Percentiles rank a stretch among this genome's conserved stretches.
Conservation (phyloP, 2,797 vertebrate genomes). For the Pseudochirops cupreus region DNA sequence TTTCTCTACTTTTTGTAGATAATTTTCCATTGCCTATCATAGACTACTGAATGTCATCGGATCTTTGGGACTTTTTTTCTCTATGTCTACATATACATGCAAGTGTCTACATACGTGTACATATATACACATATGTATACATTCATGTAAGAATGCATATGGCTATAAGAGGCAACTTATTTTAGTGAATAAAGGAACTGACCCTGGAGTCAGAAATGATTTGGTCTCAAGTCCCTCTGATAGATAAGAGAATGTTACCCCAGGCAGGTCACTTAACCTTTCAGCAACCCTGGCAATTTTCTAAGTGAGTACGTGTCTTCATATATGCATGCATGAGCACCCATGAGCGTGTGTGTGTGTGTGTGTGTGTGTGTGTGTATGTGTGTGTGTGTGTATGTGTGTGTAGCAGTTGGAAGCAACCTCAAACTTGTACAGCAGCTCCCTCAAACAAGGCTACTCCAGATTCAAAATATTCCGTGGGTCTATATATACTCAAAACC, state of each 20-base stretch:
- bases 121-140: background rate
- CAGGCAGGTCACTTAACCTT: background rate
- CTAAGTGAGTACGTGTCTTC: too few relatives aligned
- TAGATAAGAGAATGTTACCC: background rate
- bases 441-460: background rate
- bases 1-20: background rate
- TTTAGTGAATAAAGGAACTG: background rate
- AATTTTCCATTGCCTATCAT: background rate
- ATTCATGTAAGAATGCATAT: background rate
- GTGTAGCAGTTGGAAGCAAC: background rate
- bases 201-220: background rate
- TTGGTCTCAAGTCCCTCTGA: background rate
- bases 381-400: too few relatives aligned
- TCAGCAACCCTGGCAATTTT: too few relatives aligned
- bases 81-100: background rate
- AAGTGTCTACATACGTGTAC: background rate
- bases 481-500: background rate
- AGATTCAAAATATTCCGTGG: background rate
- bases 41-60: background rate
- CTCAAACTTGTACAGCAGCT: background rate
- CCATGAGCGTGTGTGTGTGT: too few relatives aligned
- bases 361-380: background rate
- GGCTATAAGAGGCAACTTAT: background rate
- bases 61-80: background rate
- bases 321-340: background rate